These are phyloP conservation scores for Anneissia japonica DNA, from an alignment of 35 echinoderm and acorn worm species.

Conservation along the genomic window DNA sequence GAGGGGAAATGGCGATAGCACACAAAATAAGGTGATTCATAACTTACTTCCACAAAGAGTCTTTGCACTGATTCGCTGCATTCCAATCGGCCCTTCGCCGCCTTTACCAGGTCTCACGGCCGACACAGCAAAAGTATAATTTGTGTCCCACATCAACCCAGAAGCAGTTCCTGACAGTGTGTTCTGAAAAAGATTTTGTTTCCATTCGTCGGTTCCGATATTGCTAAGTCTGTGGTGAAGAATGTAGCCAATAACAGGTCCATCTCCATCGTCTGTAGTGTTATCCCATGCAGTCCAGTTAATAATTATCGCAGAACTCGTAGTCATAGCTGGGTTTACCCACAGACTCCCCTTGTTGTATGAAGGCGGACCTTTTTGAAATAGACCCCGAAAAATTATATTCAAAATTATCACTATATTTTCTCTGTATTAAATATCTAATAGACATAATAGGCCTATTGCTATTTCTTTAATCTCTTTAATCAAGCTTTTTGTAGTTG, in stretches of 20 bases:
- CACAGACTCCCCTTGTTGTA: background rate
- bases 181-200: background rate
- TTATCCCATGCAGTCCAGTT: background rate
- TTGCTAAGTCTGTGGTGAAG: background rate
- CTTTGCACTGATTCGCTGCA: background rate
- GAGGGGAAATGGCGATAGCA: too few relatives aligned
- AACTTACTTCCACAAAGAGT: conserved; percentile 10
- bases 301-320: background rate
- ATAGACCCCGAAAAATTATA: too few relatives aligned
- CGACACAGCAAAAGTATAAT: conserved; percentile 12
- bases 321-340: background rate
- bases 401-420: too few relatives aligned
- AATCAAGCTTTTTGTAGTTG: too few relatives aligned
- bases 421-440: too few relatives aligned
- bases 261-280: background rate
- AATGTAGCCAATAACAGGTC: background rate
- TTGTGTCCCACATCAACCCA: conserved; percentile 9
- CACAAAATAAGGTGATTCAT: too few relatives aligned
- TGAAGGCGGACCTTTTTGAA: background rate
- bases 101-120: conserved; percentile 30
- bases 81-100: conserved; percentile 30
- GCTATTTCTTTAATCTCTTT: too few relatives aligned
- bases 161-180: background rate
- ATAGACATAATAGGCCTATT: too few relatives aligned
- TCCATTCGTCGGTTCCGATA: background rate